Conservation (phyloP, 2,113 vertebrate species). For the Cromileptes altivelis region DNA sequence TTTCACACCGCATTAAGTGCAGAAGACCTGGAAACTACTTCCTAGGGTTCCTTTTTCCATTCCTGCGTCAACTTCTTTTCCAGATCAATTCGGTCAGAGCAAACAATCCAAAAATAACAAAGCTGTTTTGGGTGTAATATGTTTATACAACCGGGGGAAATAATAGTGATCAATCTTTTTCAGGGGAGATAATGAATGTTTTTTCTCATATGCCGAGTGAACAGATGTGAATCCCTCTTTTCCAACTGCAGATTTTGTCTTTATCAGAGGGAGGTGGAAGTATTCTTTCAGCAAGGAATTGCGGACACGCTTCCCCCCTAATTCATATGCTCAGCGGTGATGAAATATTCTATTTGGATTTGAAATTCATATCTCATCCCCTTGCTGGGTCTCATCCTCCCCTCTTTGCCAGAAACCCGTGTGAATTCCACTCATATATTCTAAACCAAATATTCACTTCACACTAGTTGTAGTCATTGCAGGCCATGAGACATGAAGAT, state of each 20-base stretch:
- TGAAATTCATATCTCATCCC: slow-evolving; percentile 74
- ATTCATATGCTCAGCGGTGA: slow-evolving; percentile 70
- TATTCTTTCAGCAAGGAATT: slow-evolving; percentile 46
- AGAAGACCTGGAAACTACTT: slow-evolving; percentile 21
- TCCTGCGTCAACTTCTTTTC: neutral
- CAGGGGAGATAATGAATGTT: slow-evolving; percentile 36
- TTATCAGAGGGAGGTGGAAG: slow-evolving; percentile 54
- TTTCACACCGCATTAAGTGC: slow-evolving; percentile 45
- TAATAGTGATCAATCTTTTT: slow-evolving; percentile 24
- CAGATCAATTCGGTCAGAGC: neutral
- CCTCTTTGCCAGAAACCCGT: slow-evolving; percentile 17
- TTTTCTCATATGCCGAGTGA: slow-evolving; percentile 13
- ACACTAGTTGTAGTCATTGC: slow-evolving; percentile 47
- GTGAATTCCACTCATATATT: slow-evolving; percentile 62
- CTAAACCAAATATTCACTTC: slow-evolving; percentile 52
- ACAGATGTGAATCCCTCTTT: slow-evolving; percentile 15
- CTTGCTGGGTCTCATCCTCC: slow-evolving; percentile 32
- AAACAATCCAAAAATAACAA: neutral
- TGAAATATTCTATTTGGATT: slow-evolving; percentile 72
- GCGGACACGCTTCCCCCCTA: slow-evolving; percentile 46
- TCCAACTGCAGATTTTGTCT: slow-evolving; percentile 36
- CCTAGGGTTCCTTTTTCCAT: neutral
- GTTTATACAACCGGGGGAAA: neutral
- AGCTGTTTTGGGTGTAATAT: slow-evolving; percentile 19
- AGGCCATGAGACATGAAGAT: slow-evolving; percentile 63